A percentile compares a stretch with the other conserved stretches of the same genome.
These are phyloP conservation scores for Coleophora flavipennella DNA, from an alignment of 2,888 invertebrate genomes.

Conservation along the genomic window DNA sequence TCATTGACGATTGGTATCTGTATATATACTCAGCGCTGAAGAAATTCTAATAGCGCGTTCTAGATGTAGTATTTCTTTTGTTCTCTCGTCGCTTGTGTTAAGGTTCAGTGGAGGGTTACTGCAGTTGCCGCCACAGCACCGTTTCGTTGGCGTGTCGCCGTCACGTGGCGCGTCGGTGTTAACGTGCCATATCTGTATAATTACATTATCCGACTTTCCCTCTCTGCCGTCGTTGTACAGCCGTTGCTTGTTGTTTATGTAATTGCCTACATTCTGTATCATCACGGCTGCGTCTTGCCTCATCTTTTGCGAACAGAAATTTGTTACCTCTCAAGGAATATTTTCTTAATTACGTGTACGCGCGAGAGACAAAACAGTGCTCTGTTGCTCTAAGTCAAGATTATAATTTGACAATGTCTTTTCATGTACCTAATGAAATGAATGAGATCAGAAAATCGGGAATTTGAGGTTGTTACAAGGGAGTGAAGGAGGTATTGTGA, in stretches of 20 bases:
- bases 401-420: constrained; percentile 18
- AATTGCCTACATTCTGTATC: constrained; percentile 55
- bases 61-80: too few relatives aligned
- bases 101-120: too few relatives aligned
- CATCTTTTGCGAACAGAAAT: constrained; percentile 38
- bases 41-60: too few relatives aligned
- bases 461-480: too few relatives aligned
- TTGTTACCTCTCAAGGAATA: constrained; percentile 43
- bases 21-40: too few relatives aligned
- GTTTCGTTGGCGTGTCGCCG: constrained; percentile 25
- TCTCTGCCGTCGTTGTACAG: constrained; percentile 48
- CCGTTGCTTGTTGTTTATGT: constrained; percentile 61
- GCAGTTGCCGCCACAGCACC: too few relatives aligned
- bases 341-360: constrained; percentile 50
- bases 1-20: too few relatives aligned
- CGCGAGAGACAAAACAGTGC: constrained; percentile 33
- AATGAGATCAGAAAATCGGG: too few relatives aligned
- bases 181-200: constrained; percentile 55
- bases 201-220: constrained; percentile 59
- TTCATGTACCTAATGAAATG: neutral
- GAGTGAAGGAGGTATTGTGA: too few relatives aligned
- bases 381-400: constrained; percentile 24
- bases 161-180: constrained; percentile 27
- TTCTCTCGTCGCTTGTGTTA: too few relatives aligned
- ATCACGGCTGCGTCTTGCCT: constrained; percentile 30